Evolutionary conservation across 2,797 vertebrate species (phyloP), one percentile per base, ranked within the genome.

Genomic region (Enteromius afrohamiltoni): DNA sequence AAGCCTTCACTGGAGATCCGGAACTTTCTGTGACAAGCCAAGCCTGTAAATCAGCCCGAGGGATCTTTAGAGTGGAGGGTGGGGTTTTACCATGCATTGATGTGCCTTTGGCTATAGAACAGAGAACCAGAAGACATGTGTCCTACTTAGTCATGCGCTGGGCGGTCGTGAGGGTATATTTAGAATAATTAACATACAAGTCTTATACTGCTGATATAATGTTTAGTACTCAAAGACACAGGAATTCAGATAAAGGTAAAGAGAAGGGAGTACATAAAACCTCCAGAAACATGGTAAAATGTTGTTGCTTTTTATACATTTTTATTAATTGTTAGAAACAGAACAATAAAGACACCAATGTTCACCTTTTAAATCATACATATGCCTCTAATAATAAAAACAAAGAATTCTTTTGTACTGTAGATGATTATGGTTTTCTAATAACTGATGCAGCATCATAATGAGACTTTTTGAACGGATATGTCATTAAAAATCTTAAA

Each of bases 1-100:
- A 73, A 82, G 89, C 58, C 86, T 86, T 85, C 80, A 85, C 85
- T 74, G 79, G 86, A 87, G 77, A 71, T 88, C 85, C 82, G 76
- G 85, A 88, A 84, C 53, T 77, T 51, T 86, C 69, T 60, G 26
- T 87, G 75, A 88, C 85, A 84, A 80, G 74, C 80, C 49, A 60
- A 62, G 37, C 79, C 71, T 81, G 71, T 88, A 86, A 88, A 88
- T 88, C 85, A 88, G 82, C 87, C 85, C 71, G 19, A 85, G 75
- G 67, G 51, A 49, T 58, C 1, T 77, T 60, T 75, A 74, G 62
- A 29, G 62, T 79, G 85, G 86, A 80, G 45, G 3, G 21, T 60
- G 64, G 86, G 42, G 80, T 53, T 64, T 26, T 21, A n/a, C 51
- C 45, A 75, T 53, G 40, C 55, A 31, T 80, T 71, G 26, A 62